phyloP scores from a whole-genome alignment of 2,797 vertebrate genomes.

The Meda fulgida region DNA sequence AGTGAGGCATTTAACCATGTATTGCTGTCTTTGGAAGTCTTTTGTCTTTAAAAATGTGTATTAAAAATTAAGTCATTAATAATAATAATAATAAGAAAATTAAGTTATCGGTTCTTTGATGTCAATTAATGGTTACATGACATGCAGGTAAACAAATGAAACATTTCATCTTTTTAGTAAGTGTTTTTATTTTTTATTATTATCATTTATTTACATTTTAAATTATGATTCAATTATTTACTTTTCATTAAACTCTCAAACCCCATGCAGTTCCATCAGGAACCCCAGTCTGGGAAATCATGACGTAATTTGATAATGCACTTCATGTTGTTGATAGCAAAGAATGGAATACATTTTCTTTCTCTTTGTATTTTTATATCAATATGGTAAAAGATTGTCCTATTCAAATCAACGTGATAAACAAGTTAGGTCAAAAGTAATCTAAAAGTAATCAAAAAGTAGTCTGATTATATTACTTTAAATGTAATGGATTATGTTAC shows the following conservation, averaged over 20 bases:
- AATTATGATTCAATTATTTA: not conserved
- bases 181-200: not conserved
- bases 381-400: not conserved
- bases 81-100: too few relatives aligned
- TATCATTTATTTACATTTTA: not conserved
- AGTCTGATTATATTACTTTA: not conserved
- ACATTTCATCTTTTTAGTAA: not conserved
- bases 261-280: not conserved
- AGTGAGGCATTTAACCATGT: not conserved
- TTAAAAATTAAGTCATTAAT: too few relatives aligned
- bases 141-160: not conserved
- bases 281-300: not conserved
- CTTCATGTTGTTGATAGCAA: not conserved
- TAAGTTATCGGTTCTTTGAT: not conserved
- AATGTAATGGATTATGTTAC: not conserved
- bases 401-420: not conserved
- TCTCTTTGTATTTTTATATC: not conserved
- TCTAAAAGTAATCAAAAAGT: not conserved
- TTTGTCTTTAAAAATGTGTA: too few relatives aligned
- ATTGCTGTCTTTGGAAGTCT: too few relatives aligned
- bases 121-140: not conserved
- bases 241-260: not conserved
- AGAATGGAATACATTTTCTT: not conserved
- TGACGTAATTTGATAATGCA: not conserved
- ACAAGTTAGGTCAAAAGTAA: not conserved